A percentile compares a stretch with the other conserved stretches of the same genome.
Conservation (phyloP, 2,113 vertebrate species). For the Ammodramus savannarum region DNA sequence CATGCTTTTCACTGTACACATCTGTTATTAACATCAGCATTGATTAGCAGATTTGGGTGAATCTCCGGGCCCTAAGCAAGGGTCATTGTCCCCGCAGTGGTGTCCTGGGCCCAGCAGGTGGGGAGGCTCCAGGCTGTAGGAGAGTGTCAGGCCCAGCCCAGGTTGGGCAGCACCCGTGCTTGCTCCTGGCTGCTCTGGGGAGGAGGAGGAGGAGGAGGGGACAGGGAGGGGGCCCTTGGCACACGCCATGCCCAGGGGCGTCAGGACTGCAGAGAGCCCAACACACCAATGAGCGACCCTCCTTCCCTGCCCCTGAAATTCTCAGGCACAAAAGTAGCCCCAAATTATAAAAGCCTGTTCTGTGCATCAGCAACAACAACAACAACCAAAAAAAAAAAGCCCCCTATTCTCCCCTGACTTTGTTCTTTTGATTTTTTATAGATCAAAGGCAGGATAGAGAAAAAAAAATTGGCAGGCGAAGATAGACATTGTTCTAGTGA, state of each 20-base stretch:
- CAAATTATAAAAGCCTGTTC: conserved; percentile 69
- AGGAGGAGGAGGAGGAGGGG: neutral
- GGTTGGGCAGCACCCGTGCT: neutral
- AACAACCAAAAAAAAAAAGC: conserved; percentile 30
- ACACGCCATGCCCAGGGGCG: neutral
- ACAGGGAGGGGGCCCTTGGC: conserved; percentile 12
- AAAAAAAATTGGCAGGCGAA: conserved; percentile 77
- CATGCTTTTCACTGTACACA: neutral
- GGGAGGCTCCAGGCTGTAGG: neutral
- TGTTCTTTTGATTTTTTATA: conserved; percentile 87
- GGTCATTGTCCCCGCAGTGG: neutral
- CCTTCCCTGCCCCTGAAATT: conserved; percentile 28
- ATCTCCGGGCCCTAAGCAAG: neutral
- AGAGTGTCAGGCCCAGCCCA: neutral
- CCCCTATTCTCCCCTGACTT: conserved; percentile 81
- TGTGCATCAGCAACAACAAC: conserved; percentile 70
- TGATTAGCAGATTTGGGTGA: neutral
- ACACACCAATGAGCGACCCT: neutral
- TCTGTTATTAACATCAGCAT: neutral
- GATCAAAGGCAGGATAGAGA: conserved; percentile 84
- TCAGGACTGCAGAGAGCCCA: neutral
- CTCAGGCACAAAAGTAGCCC: conserved; percentile 56
- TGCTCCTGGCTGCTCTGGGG: neutral
- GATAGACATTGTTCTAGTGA: conserved; percentile 88
- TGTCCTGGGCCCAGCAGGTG: neutral